Percentiles rank a stretch among this genome's conserved stretches.
Evolutionary conservation across 2,113 vertebrate species (phyloP).

Genomic region (Leptocoma aspasia): DNA sequence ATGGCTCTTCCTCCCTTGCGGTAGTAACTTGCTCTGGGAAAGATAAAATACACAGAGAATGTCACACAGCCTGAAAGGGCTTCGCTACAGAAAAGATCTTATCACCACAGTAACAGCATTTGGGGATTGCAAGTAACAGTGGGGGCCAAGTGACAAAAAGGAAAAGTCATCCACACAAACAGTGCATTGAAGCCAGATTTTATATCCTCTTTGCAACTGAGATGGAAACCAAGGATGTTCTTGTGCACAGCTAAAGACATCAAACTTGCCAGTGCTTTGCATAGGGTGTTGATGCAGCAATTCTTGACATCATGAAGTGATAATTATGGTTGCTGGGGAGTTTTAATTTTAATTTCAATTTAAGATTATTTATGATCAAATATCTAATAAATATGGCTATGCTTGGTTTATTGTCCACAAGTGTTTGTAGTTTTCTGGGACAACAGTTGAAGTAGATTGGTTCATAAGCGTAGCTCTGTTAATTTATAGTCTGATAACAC

Average conservation of each 20-base stretch:
- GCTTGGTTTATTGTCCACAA: not conserved
- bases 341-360: not conserved
- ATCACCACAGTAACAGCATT: slow-evolving; percentile 2
- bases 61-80: not conserved
- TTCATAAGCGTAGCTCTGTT: not conserved
- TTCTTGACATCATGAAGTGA: not conserved
- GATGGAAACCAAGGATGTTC: not conserved
- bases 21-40: slow-evolving; percentile 88
- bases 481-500: not conserved
- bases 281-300: not conserved
- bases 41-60: not conserved
- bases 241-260: not conserved
- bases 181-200: not conserved
- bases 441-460: not conserved
- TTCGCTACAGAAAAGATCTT: not conserved
- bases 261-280: not conserved
- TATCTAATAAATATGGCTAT: not conserved
- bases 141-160: not conserved
- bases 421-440: not conserved
- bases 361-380: not conserved
- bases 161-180: not conserved
- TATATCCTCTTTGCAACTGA: not conserved
- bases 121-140: not conserved
- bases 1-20: slow-evolving; percentile 86
- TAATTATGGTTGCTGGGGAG: not conserved